Evolutionary conservation across 2,797 vertebrate genomes (phyloP), one percentile per base, ranked within the genome.

Genomic region (Cryptoprocta ferox): DNA sequence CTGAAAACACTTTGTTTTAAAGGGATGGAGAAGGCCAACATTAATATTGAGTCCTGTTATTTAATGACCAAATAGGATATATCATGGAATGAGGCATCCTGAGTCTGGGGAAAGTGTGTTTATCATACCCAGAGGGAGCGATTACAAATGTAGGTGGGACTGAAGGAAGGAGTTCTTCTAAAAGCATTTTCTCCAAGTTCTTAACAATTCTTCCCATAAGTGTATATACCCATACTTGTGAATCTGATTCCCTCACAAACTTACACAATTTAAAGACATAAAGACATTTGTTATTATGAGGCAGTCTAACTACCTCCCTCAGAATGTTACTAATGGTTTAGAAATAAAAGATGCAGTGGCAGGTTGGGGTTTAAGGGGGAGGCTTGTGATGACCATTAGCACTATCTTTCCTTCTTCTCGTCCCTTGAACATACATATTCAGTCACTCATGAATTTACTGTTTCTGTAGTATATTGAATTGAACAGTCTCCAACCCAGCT

Each of bases 1-100:
- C 97, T 96, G 82, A 95, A 96, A 96, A 92, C 73, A 83, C 97
- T 94, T 96, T 95, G 94, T 97, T 91, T 80, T 95, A 97, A 83
- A 92, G 35, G 42, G 56, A 95, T 85, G 82, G 61, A 96, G 88
- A 87, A 93, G 76, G 96, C 97, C 97, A 97, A 94, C 82, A 89
- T 89, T 97, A 97, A 97, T 97, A 98, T 39, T 45, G 70, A 96
- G 59, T 85, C 90, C 95, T 95, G 94, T 78, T 97, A 96, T 83
- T 97, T 93, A 97, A 97, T 84, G 87, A 96, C 88, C 75, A 61
- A 80, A 93, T 96, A 93, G 92, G 95, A 97, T 92, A 65, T 42
- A 83, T 82, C 18, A 3, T 73, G 85, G 70, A 93, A 50, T 14
- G 59, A 75, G 61, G 32, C 61, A 59, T 92, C 85, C 50, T 50